phyloP scores from a whole-genome alignment of 2,797 vertebrate species.

The Pseudomugil tenellus region DNA sequence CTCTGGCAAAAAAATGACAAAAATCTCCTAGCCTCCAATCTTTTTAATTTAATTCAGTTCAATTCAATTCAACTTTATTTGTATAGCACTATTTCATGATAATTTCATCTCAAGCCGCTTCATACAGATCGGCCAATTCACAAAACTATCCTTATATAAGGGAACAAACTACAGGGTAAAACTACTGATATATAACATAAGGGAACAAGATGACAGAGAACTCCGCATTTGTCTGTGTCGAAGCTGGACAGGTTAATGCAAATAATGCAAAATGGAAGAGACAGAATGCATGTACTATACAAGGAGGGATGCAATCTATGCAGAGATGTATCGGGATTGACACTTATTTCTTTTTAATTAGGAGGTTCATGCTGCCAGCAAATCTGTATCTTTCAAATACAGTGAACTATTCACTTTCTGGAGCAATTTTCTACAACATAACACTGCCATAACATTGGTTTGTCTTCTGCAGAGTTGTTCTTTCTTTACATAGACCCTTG shows the following conservation, averaged over 20 bases:
- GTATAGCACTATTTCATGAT: too few species aligned
- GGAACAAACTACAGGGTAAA: too few species aligned
- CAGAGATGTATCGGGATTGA: constrained; percentile 81
- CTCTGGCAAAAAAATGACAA: constrained; percentile 7
- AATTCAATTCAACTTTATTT: too few species aligned
- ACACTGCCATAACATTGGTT: too few species aligned
- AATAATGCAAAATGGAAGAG: constrained; percentile 32
- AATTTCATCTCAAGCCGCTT: too few species aligned
- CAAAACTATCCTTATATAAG: too few species aligned
- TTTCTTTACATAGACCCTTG: too few species aligned
- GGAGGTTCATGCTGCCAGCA: too few species aligned
- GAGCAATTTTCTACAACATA: too few species aligned
- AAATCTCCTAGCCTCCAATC: constrained; percentile 14
- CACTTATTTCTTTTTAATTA: constrained; percentile 73
- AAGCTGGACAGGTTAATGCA: constrained; percentile 70
- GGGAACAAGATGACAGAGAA: constrained; percentile 35
- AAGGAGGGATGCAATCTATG: constrained; percentile 31
- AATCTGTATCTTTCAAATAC: background rate
- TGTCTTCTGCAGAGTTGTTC: too few species aligned
- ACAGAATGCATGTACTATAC: constrained; percentile 1
- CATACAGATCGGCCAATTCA: too few species aligned
- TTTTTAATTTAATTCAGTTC: constrained; percentile 2
- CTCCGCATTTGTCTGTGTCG: constrained; percentile 72
- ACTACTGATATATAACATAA: constrained; percentile 43
- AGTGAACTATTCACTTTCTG: too few species aligned